Conservation (phyloP, 2,888 invertebrate species). For the Gasteruption jaculator region DNA sequence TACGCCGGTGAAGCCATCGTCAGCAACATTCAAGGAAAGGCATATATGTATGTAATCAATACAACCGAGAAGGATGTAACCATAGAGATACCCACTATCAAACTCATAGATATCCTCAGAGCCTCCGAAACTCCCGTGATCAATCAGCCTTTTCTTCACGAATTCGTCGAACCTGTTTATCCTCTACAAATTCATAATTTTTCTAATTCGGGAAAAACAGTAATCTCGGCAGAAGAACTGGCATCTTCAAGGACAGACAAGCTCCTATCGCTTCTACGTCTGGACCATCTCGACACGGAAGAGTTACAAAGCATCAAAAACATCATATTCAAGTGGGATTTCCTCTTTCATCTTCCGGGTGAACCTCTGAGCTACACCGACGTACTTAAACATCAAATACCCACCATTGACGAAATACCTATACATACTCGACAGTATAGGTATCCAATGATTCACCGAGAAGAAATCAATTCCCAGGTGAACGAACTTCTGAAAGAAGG, state of each 20-base stretch:
- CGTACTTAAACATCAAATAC: slow-evolving; percentile 7
- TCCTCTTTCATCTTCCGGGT: slow-evolving; percentile 9
- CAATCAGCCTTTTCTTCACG: too few relatives aligned
- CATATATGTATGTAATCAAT: slow-evolving; percentile 18
- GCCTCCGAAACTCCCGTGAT: too few relatives aligned
- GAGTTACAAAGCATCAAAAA: slow-evolving; percentile 8
- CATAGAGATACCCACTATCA: slow-evolving; percentile 10
- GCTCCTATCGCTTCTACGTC: slow-evolving; percentile 1
- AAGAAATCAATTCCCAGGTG: slow-evolving; percentile 13
- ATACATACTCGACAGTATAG: slow-evolving; percentile 15
- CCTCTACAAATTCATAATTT: too few relatives aligned
- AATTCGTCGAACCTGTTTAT: too few relatives aligned
- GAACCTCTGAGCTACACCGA: slow-evolving; percentile 6
- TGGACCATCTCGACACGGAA: slow-evolving; percentile 13
- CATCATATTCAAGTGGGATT: slow-evolving; percentile 7
- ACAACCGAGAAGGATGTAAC: slow-evolving; percentile 12
- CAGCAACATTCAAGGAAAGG: slow-evolving; percentile 14
- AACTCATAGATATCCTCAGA: too few relatives aligned
- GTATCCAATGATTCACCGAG: slow-evolving; percentile 8
- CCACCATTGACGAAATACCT: slow-evolving; percentile 7
- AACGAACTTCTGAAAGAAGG: slow-evolving; percentile 15
- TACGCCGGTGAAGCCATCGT: slow-evolving; percentile 17
- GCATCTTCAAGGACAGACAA: too few relatives aligned
- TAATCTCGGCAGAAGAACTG: too few relatives aligned
- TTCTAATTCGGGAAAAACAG: too few relatives aligned